phyloP scores from a whole-genome alignment of 2,797 vertebrate species.

The Lateolabrax maculatus region DNA sequence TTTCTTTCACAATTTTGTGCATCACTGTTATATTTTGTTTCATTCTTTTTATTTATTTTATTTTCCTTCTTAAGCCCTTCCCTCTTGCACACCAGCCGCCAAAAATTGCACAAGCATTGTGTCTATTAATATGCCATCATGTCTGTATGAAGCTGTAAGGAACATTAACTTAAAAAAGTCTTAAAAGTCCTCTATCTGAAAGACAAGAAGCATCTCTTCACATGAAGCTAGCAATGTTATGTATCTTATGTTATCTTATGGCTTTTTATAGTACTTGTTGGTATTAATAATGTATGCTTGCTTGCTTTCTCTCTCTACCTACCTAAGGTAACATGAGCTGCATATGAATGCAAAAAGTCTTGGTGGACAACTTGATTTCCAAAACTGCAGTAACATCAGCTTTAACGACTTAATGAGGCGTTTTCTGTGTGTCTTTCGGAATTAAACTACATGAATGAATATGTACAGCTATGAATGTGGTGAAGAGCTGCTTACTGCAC shows the following conservation, averaged over 20 bases:
- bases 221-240: too few species aligned
- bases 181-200: neutral
- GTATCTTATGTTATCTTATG: neutral
- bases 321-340: neutral
- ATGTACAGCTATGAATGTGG: neutral
- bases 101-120: too few species aligned
- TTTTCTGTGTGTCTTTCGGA: neutral
- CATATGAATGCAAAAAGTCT: too few species aligned
- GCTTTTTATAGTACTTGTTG: too few species aligned
- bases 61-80: neutral
- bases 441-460: neutral
- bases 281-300: neutral
- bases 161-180: neutral
- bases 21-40: too few species aligned
- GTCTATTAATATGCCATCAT: neutral
- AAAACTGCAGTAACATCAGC: too few species aligned
- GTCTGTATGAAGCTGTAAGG: neutral
- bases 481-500: slow-evolving; percentile 90
- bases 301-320: neutral
- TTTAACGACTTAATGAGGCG: neutral
- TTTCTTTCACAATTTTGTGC: too few species aligned
- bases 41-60: too few species aligned
- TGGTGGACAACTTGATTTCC: too few species aligned
- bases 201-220: neutral
- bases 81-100: neutral